Conservation (phyloP, 2,113 vertebrate species). For the Chloroceryle aenea region DNA sequence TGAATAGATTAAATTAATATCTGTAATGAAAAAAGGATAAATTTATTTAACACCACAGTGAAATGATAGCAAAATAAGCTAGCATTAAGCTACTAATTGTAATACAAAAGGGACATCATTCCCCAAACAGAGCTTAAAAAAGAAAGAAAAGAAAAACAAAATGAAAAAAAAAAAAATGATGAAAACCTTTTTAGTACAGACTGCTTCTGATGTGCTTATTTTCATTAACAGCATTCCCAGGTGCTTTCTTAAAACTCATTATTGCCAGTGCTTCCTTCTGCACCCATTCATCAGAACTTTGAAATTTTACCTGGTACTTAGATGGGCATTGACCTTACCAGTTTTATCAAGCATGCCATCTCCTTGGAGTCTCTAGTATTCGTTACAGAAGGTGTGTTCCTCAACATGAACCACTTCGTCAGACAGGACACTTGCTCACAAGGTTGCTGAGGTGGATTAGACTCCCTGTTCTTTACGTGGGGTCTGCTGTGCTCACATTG, state of each 20-base stretch:
- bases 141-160: neutral
- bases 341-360: conserved; percentile 64
- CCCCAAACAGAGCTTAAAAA: neutral
- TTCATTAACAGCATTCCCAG: conserved; percentile 15
- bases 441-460: conserved; percentile 2
- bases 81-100: neutral
- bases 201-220: neutral
- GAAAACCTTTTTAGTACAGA: neutral
- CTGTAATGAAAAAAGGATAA: neutral
- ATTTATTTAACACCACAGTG: neutral
- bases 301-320: conserved; percentile 28
- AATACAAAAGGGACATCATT: neutral
- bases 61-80: conserved; percentile 17
- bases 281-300: neutral
- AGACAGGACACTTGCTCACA: conserved; percentile 53
- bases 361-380: conserved; percentile 27
- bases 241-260: neutral
- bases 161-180: neutral
- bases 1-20: neutral
- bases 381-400: conserved; percentile 49
- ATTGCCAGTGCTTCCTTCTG: neutral
- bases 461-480: neutral
- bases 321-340: conserved; percentile 22
- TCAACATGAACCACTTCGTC: conserved; percentile 52
- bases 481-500: neutral